Evolutionary conservation across 2,113 vertebrate species (phyloP).

Genomic region (Hipposideros armiger): DNA sequence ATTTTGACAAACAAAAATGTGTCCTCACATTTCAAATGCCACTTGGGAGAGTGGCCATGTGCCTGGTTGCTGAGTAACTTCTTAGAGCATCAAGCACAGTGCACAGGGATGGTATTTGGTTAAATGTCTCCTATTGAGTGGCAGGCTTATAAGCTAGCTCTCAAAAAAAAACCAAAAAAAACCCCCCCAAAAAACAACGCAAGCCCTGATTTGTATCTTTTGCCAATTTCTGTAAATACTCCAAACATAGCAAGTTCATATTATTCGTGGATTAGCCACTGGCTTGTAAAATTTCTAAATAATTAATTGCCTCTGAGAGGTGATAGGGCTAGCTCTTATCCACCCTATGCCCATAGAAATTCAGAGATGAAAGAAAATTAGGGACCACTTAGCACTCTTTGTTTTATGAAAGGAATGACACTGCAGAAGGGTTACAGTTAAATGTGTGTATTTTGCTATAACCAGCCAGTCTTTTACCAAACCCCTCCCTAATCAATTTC

Average conservation of each 20-base stretch:
- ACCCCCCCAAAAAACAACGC: neutral
- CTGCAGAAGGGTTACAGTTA: neutral
- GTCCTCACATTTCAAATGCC: neutral
- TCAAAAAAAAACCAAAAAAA: neutral
- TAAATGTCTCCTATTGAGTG: neutral
- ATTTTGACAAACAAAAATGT: slow-evolving; percentile 5
- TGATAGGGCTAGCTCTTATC: rapidly evolving
- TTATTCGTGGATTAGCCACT: neutral
- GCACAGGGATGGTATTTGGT: neutral
- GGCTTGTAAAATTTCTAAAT: neutral
- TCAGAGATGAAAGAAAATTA: neutral
- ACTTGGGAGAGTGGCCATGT: neutral
- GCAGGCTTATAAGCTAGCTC: neutral
- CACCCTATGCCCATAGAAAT: rapidly evolving
- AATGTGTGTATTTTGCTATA: neutral
- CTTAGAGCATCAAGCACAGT: no score
- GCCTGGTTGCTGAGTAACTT: neutral
- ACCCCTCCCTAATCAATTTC: neutral
- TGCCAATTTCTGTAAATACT: slow-evolving; percentile 14
- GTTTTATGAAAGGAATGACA: neutral
- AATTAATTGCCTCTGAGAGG: neutral
- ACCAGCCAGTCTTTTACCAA: neutral
- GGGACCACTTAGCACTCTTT: no score
- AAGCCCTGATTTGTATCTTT: neutral
- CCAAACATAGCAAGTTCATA: neutral